Evolutionary conservation across 2,888 invertebrate species (phyloP), one percentile per base, ranked within the genome.

Genomic region (Lycaena phlaeas): DNA sequence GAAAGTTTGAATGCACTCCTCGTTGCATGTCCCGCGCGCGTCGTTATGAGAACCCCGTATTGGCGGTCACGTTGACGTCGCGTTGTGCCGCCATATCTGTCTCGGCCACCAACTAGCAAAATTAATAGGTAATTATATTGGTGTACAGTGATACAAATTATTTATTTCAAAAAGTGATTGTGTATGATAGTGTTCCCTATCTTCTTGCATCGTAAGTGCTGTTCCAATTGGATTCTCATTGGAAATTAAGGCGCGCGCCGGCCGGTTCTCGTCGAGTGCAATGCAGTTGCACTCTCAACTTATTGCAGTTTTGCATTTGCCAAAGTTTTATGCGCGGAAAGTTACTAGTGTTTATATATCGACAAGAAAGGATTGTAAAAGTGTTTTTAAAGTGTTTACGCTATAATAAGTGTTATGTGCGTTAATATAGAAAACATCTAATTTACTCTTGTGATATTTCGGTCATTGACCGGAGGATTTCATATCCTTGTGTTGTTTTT

Each of bases 11-110:
- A 85, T 85, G 85, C 85, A 85, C 84, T 85, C 85, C 86, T 87
- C 87, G 87, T 87, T 86, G 87, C 87, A 87, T 76, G 70, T 82
- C 86, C 89, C 89, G 87, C 90, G 90, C 90, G 91, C 91, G 90
- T 90, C 89, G 88, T 87, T 89, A 87, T 89, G 57, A 89, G 88
- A 88, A 90, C 90, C 90, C 90, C 89, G 89, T 87, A 87, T 82
- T 79, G 86, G 86, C 84, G 87, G 86, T 87, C 87, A 87, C 87
- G 87, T 88, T 88, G 88, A 88, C 87, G 87, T 87, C 86, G 85
- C 81, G 87, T 85, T 75, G 81, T 84, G 87, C 87, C 88, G 88
- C 88, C 88, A 88, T 88, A 88, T 87, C 88, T 88, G 85, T 86
- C 86, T 85, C 84, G 85, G 85, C 78, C 82, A 82, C 78, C 84